Conservation (phyloP, 1,140 invertebrate species). For the Hydropsyche tenuis region DNA sequence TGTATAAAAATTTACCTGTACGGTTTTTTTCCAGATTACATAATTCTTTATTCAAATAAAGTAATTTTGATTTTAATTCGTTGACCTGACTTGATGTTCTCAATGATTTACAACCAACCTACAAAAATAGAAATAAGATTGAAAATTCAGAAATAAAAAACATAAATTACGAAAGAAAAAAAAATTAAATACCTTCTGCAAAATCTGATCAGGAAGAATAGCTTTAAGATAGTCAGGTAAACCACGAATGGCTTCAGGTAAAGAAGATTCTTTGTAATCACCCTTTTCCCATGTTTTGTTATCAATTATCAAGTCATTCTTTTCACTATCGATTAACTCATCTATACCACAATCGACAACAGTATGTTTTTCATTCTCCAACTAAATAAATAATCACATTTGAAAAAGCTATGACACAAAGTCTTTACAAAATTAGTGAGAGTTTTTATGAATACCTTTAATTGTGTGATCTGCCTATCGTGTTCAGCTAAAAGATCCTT, state of each 20-base stretch:
- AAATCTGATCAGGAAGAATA: constrained; percentile 55
- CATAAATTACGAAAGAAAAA: neutral
- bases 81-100: constrained; percentile 53
- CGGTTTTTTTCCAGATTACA: constrained; percentile 22
- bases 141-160: neutral
- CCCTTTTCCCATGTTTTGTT: constrained; percentile 36
- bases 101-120: constrained; percentile 60
- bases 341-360: constrained; percentile 58
- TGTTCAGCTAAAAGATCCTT: constrained; percentile 24
- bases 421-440: neutral
- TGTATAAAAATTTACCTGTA: neutral
- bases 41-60: constrained; percentile 37
- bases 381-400: constrained; percentile 55
- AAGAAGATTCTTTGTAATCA: constrained; percentile 47
- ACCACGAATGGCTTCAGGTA: constrained; percentile 57
- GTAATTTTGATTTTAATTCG: constrained; percentile 59
- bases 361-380: constrained; percentile 58
- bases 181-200: constrained; percentile 54
- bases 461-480: constrained; percentile 22
- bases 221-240: constrained; percentile 59
- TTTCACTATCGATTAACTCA: constrained; percentile 54
- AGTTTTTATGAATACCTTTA: constrained; percentile 15
- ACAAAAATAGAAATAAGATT: constrained; percentile 46
- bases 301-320: constrained; percentile 39
- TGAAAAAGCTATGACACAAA: neutral